These are phyloP conservation scores for Amblyopsis hoosieri DNA, from an alignment of 2,797 vertebrate species.

Conservation along the genomic window DNA sequence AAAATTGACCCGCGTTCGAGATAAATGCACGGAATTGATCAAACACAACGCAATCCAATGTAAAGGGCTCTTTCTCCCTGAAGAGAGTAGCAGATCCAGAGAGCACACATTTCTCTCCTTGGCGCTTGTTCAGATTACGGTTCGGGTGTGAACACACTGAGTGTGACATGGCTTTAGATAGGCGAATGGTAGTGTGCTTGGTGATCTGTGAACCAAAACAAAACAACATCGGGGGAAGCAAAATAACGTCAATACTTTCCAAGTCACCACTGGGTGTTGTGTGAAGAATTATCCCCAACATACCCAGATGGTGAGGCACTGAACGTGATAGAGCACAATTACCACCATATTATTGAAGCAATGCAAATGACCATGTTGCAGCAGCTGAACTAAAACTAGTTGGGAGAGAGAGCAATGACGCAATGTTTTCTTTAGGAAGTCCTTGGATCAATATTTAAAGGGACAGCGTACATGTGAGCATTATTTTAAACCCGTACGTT, in stretches of 20 bases:
- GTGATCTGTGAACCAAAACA: slow-evolving; percentile 4
- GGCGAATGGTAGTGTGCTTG: background rate
- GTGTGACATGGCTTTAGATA: background rate
- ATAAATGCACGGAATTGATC: too few relatives aligned
- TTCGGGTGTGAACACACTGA: slow-evolving; percentile 18
- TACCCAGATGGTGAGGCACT: slow-evolving; percentile 14
- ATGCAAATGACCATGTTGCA: slow-evolving; percentile 11
- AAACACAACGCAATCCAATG: too few relatives aligned
- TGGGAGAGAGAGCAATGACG: too few relatives aligned
- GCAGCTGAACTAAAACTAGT: slow-evolving; percentile 6
- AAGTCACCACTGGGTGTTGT: slow-evolving; percentile 20
- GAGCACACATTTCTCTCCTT: too few relatives aligned
- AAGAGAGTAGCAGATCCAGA: too few relatives aligned
- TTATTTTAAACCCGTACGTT: too few relatives aligned
- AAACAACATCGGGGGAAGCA: slow-evolving; percentile 5
- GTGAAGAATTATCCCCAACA: slow-evolving; percentile 22
- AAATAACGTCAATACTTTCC: slow-evolving; percentile 17
- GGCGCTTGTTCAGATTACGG: background rate
- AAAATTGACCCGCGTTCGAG: too few relatives aligned
- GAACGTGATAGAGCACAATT: slow-evolving; percentile 3
- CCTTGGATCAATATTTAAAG: too few relatives aligned
- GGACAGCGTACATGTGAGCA: too few relatives aligned
- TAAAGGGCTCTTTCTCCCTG: too few relatives aligned
- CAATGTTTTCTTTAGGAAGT: too few relatives aligned
- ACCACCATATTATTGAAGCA: slow-evolving; percentile 10